Percentiles rank a stretch among this genome's conserved stretches.
phyloP scores from a whole-genome alignment of 2,113 vertebrate species.

The Sigmodon hispidus region DNA sequence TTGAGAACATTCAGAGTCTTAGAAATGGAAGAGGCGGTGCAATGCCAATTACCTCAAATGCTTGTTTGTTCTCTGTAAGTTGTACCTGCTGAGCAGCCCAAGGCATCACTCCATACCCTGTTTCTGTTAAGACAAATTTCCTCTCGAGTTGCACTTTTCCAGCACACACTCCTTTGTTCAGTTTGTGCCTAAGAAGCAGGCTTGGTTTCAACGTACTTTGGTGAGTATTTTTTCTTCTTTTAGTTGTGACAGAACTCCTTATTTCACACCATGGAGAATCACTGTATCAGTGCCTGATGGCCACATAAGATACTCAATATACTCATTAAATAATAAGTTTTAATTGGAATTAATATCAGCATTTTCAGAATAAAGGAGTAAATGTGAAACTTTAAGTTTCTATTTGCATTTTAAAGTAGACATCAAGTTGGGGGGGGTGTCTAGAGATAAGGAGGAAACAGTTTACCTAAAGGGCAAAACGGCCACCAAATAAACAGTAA shows the following conservation, averaged over 20 bases:
- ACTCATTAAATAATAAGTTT: not conserved
- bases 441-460: not conserved
- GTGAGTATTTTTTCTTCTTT: not conserved
- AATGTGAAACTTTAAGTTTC: not conserved
- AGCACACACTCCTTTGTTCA: not conserved
- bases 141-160: not conserved
- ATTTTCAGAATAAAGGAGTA: not conserved
- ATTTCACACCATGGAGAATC: not conserved
- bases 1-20: not conserved
- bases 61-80: not conserved
- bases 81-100: not conserved
- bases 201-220: not conserved
- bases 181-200: not conserved
- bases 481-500: not conserved
- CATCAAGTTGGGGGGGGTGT: not conserved
- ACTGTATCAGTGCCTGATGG: not conserved
- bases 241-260: not conserved
- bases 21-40: not conserved
- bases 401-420: not conserved
- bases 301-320: not conserved
- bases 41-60: not conserved
- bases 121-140: not conserved
- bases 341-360: not conserved
- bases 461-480: not conserved
- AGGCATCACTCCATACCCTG: not conserved